phyloP scores from a whole-genome alignment of 2,888 invertebrate species.

The Pristionchus exspectatus region DNA sequence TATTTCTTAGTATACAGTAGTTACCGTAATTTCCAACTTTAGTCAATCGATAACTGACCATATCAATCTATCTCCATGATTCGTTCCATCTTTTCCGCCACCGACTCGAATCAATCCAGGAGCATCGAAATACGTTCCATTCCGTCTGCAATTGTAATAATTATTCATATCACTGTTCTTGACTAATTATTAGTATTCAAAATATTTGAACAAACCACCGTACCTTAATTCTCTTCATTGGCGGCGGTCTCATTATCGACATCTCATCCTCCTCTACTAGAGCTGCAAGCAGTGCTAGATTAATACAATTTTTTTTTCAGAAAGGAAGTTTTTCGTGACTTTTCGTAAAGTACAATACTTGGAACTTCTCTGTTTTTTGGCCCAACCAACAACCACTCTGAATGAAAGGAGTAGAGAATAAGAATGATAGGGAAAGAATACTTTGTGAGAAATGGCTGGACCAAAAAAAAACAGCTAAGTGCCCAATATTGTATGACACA shows the following conservation, averaged over 20 bases:
- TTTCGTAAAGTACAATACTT: no score
- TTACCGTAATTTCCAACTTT: background rate
- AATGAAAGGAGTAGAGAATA: no score
- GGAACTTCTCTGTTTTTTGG: no score
- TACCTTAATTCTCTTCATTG: slow-evolving; percentile 28
- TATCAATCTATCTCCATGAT: slow-evolving; percentile 28
- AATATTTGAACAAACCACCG: background rate
- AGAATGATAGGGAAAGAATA: no score
- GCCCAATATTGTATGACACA: no score
- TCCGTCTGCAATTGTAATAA: background rate
- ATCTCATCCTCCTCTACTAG: background rate
- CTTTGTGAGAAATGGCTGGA: no score
- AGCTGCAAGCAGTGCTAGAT: background rate
- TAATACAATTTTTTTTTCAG: no score
- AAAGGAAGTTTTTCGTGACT: no score
- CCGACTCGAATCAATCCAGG: slow-evolving; percentile 10
- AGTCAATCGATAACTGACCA: slow-evolving; percentile 3
- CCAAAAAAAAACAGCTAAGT: no score
- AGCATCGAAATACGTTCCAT: slow-evolving; percentile 21
- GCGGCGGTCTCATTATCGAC: background rate
- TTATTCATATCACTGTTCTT: no score
- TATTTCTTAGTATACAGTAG: background rate
- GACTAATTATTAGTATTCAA: background rate
- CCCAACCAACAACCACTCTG: no score
- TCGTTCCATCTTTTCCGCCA: slow-evolving; percentile 40